phyloP scores from a whole-genome alignment of 2,113 vertebrate genomes.

The Micronycteris hirsuta region DNA sequence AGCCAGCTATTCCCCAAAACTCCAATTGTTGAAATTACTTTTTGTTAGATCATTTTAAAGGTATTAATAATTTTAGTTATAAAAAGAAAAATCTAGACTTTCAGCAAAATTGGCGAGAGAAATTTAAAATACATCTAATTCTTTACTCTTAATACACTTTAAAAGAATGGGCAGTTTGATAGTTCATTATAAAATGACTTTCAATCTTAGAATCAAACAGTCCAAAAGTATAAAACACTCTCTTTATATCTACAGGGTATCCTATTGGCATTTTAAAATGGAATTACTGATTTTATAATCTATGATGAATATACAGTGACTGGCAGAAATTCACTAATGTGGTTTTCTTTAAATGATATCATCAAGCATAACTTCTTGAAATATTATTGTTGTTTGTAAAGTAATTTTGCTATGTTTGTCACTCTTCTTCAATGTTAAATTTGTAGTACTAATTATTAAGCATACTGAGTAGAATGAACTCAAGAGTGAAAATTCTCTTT shows the following conservation, averaged over 20 bases:
- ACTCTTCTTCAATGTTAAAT: not conserved
- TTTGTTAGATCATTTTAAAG: not conserved
- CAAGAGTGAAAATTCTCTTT: not conserved
- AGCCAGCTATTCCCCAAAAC: not conserved
- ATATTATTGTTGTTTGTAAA: not conserved
- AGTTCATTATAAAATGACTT: slow-evolving; percentile 11
- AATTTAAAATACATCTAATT: slow-evolving; percentile 29
- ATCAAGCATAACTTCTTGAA: slow-evolving; percentile 5
- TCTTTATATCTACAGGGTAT: not conserved
- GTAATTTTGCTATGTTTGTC: not conserved
- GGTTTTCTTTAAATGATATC: not conserved
- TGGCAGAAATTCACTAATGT: not conserved
- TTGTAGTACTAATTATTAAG: not conserved
- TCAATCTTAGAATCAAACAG: not conserved
- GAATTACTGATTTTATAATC: not conserved
- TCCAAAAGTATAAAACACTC: not conserved
- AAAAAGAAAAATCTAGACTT: not conserved
- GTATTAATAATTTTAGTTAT: slow-evolving; percentile 5
- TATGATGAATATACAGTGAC: not conserved
- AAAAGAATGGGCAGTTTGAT: not conserved
- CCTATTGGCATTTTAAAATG: not conserved
- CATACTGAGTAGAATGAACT: not conserved
- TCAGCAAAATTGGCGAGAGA: not conserved
- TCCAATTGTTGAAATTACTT: not conserved
- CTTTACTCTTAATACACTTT: not conserved